A percentile compares a stretch with the other conserved stretches of the same genome.
Evolutionary conservation across 2,888 invertebrate genomes (phyloP).

Genomic region (Diarsia brunnea): DNA sequence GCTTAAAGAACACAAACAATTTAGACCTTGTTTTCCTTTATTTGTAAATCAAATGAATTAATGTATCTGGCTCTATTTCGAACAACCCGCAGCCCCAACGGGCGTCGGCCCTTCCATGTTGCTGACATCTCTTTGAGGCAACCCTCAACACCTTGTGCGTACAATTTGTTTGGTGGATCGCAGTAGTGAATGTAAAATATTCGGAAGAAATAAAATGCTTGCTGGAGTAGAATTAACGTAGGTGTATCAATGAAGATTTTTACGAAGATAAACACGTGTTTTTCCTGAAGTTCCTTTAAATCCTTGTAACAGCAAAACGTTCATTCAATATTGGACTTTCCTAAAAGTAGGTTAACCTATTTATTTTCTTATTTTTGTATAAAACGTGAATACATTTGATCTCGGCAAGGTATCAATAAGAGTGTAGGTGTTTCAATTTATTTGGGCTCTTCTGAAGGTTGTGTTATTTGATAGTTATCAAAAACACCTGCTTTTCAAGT

Average conservation of each 20-base stretch:
- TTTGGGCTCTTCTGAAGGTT: conserved; percentile 4
- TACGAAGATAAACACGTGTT: neutral
- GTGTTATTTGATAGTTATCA: conserved; percentile 30
- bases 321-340: conserved; percentile 17
- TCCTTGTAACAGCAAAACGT: neutral
- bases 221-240: neutral
- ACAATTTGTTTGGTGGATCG: neutral
- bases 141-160: no score
- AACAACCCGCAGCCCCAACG: no score
- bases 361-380: conserved; percentile 18
- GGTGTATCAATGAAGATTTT: conserved; percentile 10
- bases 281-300: neutral
- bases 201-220: neutral
- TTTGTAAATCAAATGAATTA: conserved; percentile 23
- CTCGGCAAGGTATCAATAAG: conserved; percentile 24
- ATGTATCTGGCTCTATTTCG: conserved; percentile 19
- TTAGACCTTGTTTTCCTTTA: conserved; percentile 30
- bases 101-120: no score
- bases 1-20: conserved; percentile 5
- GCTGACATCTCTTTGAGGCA: no score
- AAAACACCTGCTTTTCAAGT: conserved; percentile 14
- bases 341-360: neutral
- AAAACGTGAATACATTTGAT: conserved; percentile 8
- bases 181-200: neutral
- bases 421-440: conserved; percentile 37